phyloP scores from a whole-genome alignment of 2,797 vertebrate genomes.

The Lithobates pipiens region DNA sequence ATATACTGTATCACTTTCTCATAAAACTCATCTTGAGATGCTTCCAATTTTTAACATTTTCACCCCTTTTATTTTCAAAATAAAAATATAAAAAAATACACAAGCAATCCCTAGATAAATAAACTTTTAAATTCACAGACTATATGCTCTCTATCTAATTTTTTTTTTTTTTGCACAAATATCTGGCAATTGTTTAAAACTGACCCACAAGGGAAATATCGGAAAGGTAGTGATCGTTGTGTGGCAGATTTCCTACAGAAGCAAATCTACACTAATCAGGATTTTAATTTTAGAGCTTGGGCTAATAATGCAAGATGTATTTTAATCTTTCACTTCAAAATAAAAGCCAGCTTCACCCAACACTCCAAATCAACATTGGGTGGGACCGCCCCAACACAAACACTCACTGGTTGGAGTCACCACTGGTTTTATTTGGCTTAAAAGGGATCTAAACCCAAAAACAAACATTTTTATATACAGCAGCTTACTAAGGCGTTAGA shows the following conservation, averaged over 20 bases:
- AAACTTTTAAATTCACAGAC: background rate
- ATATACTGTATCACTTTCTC: conserved; percentile 17
- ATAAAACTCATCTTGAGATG: background rate
- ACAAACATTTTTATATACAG: too few relatives aligned
- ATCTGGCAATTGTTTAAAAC: background rate
- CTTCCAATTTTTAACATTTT: conserved; percentile 3
- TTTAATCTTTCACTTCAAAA: background rate
- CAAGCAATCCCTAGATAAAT: background rate
- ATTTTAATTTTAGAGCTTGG: conserved; percentile 3
- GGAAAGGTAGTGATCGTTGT: conserved; percentile 32
- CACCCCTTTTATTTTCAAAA: background rate
- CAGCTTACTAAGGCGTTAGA: background rate
- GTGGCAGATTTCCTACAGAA: conserved; percentile 27
- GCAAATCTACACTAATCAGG: background rate
- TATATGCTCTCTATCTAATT: background rate
- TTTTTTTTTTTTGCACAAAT: background rate
- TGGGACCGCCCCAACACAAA: too few relatives aligned
- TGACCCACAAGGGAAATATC: background rate
- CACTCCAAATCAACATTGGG: background rate
- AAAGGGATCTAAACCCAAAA: too few relatives aligned
- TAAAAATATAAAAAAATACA: background rate
- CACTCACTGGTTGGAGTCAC: too few relatives aligned
- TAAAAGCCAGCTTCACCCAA: background rate
- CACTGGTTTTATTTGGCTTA: too few relatives aligned
- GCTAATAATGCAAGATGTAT: background rate